Evolutionary conservation across 2,888 invertebrate species (phyloP).

Genomic region (Heteropelma amictum): DNA sequence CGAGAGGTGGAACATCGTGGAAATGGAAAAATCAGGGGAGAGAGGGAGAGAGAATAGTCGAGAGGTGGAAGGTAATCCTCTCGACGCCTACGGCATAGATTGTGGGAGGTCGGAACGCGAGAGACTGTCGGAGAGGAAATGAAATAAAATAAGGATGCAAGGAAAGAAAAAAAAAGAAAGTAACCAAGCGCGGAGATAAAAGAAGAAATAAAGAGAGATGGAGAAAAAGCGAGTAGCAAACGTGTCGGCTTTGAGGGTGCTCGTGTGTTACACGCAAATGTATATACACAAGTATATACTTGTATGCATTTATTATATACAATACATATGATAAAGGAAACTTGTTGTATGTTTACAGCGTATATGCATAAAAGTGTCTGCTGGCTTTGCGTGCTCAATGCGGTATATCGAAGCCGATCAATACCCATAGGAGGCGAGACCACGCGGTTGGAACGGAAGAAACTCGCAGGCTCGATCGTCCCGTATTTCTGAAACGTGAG

Average conservation of each 20-base stretch:
- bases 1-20: background rate
- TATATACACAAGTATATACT: background rate
- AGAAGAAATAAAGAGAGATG: constrained; percentile 14
- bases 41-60: constrained; percentile 58
- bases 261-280: constrained; percentile 20
- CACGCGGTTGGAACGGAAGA: constrained; percentile 28
- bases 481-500: constrained; percentile 11
- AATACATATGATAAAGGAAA: background rate
- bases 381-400: constrained; percentile 55
- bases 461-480: constrained; percentile 23
- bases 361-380: constrained; percentile 54
- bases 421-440: constrained; percentile 64
- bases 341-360: no score
- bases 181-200: constrained; percentile 42
- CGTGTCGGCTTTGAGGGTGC: constrained; percentile 29
- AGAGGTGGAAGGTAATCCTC: constrained; percentile 71
- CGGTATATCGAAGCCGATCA: constrained; percentile 64
- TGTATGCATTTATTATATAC: constrained; percentile 1
- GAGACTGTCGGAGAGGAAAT: background rate
- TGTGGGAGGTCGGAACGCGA: constrained; percentile 69
- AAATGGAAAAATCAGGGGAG: background rate
- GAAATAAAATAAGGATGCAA: no score
- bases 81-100: constrained; percentile 74
- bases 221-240: constrained; percentile 43
- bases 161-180: no score